A percentile compares a stretch with the other conserved stretches of the same genome.
phyloP scores from a whole-genome alignment of 1,140 invertebrate species.

The Manduca sexta region DNA sequence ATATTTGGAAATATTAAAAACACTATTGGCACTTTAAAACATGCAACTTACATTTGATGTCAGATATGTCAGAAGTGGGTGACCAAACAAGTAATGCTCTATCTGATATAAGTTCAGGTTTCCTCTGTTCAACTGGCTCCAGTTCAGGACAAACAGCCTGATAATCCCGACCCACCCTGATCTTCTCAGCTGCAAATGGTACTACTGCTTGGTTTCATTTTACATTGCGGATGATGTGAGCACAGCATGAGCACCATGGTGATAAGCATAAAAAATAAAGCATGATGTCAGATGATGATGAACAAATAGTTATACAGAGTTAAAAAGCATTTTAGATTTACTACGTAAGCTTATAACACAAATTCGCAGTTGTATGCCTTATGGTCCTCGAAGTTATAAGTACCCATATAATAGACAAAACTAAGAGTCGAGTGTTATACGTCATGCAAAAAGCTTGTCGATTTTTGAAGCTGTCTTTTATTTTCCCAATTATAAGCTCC shows the following conservation, averaged over 20 bases:
- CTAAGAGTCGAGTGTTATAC: background rate
- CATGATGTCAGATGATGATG: slow-evolving; percentile 44
- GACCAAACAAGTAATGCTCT: slow-evolving; percentile 96
- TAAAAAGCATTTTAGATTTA: background rate
- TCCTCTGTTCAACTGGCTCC: slow-evolving; percentile 75
- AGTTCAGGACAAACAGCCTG: slow-evolving; percentile 92
- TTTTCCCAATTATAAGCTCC: background rate
- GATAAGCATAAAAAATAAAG: slow-evolving; percentile 67
- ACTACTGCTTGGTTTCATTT: slow-evolving; percentile 70
- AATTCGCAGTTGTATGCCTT: background rate
- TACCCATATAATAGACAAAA: background rate
- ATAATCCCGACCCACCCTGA: slow-evolving; percentile 94
- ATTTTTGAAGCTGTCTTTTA: background rate
- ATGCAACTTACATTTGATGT: slow-evolving; percentile 87
- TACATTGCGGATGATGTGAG: slow-evolving; percentile 58
- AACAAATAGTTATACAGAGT: slow-evolving; percentile 9
- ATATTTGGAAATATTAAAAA: slow-evolving; percentile 7
- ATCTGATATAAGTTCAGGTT: slow-evolving; percentile 80
- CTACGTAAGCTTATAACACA: background rate
- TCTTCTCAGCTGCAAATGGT: slow-evolving; percentile 89
- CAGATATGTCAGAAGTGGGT: slow-evolving; percentile 89
- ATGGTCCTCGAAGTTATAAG: background rate
- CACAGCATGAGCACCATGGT: slow-evolving; percentile 64
- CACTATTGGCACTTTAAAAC: background rate
- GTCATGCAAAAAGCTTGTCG: slow-evolving; percentile 15